Conservation (phyloP, 1,140 invertebrate genomes). For the Lepidurus arcticus region DNA sequence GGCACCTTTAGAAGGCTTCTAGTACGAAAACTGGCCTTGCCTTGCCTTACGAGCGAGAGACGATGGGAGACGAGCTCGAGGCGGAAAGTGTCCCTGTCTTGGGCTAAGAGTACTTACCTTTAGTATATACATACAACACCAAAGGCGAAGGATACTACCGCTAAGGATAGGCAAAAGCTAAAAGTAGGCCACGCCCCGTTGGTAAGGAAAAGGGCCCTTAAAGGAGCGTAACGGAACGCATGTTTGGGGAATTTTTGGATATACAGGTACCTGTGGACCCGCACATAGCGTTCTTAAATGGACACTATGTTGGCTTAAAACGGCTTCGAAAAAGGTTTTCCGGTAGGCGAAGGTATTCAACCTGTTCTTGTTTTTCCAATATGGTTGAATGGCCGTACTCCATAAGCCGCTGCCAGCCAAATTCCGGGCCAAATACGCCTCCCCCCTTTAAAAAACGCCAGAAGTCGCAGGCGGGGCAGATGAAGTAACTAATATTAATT, state of each 20-base stretch:
- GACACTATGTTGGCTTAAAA: neutral
- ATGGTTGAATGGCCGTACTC: slow-evolving; percentile 11
- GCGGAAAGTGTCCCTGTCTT: slow-evolving; percentile 17
- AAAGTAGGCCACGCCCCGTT: neutral
- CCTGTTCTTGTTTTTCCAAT: neutral
- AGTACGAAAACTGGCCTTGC: neutral
- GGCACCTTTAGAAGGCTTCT: slow-evolving; percentile 14
- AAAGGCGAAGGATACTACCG: neutral
- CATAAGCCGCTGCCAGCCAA: no score
- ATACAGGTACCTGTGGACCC: neutral
- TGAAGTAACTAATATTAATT: no score
- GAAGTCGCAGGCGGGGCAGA: no score
- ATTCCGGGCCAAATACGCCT: no score
- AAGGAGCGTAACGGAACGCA: neutral
- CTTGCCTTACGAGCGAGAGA: neutral
- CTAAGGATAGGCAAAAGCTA: neutral
- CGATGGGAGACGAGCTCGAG: slow-evolving; percentile 14
- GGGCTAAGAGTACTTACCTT: neutral
- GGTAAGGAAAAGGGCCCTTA: neutral
- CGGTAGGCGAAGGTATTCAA: slow-evolving; percentile 12
- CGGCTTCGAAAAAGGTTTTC: neutral
- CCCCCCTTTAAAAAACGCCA: no score
- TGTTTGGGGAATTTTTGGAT: neutral
- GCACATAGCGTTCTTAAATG: neutral
- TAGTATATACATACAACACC: neutral